These are phyloP conservation scores for Carcharodon carcharias DNA, from an alignment of 2,797 vertebrate genomes.

Conservation along the genomic window DNA sequence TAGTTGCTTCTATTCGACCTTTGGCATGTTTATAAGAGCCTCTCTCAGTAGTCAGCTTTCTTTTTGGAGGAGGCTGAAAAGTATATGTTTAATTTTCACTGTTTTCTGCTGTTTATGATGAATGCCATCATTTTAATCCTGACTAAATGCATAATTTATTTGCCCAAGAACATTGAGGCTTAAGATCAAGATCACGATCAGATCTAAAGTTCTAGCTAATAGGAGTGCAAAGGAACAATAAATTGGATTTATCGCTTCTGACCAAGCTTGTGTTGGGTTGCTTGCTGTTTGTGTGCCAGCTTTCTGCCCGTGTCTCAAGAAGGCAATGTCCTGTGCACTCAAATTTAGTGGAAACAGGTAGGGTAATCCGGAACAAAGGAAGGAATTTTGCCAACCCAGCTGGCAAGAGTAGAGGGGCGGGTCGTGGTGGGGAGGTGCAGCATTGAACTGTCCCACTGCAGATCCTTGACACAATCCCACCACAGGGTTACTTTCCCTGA, in stretches of 20 bases:
- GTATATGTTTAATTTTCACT: not conserved
- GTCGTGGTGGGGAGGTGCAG: too few relatives aligned
- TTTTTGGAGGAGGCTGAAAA: not conserved
- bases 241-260: not conserved
- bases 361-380: not conserved
- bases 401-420: not conserved
- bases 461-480: too few relatives aligned
- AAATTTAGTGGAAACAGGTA: not conserved
- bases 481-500: too few relatives aligned
- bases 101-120: not conserved
- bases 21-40: not conserved
- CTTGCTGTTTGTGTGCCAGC: not conserved
- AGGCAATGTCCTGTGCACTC: not conserved
- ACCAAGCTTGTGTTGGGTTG: not conserved
- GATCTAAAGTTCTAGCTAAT: not conserved
- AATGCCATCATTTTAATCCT: slow-evolving; percentile 4
- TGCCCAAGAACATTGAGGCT: not conserved
- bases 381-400: not conserved
- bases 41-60: not conserved
- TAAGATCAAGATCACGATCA: not conserved
- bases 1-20: not conserved
- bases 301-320: not conserved
- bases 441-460: too few relatives aligned
- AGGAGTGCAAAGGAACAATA: slow-evolving; percentile 14
- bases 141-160: slow-evolving; percentile 14